A percentile compares a stretch with the other conserved stretches of the same genome.
These are phyloP conservation scores for Psittacara wagleri DNA, from an alignment of 2,113 vertebrate genomes.

Conservation along the genomic window DNA sequence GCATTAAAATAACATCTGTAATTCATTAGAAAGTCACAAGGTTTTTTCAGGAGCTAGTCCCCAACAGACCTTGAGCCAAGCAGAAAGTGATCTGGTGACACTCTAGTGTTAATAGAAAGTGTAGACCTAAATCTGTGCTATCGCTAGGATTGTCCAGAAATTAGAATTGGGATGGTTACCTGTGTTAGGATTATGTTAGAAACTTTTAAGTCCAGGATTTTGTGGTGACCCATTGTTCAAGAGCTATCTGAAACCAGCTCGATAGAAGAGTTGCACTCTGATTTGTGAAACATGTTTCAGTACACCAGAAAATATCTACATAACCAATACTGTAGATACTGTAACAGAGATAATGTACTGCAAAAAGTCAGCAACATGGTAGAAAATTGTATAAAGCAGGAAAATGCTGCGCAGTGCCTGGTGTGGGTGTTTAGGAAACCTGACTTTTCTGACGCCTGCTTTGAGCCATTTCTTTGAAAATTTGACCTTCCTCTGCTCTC, in stretches of 20 bases:
- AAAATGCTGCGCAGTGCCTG: background rate
- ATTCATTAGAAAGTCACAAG: background rate
- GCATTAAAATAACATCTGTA: background rate
- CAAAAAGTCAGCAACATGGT: background rate
- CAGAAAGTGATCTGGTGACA: background rate
- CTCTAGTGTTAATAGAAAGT: background rate
- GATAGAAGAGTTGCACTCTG: background rate
- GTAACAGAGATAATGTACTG: background rate
- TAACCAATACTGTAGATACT: background rate
- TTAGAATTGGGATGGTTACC: background rate
- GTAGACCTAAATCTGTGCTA: background rate
- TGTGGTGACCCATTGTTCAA: background rate
- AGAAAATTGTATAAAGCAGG: background rate
- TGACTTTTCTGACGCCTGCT: background rate
- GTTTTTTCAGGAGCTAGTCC: background rate
- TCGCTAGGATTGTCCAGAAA: background rate
- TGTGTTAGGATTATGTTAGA: background rate
- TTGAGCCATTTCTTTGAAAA: background rate
- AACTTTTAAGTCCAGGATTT: background rate
- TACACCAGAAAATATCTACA: background rate
- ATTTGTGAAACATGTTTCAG: background rate
- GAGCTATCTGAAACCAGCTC: background rate
- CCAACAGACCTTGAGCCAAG: background rate
- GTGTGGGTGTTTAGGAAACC: background rate
- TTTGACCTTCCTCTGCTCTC: background rate